These are phyloP conservation scores for Penelope pileata DNA, from an alignment of 2,113 vertebrate species.

Conservation along the genomic window DNA sequence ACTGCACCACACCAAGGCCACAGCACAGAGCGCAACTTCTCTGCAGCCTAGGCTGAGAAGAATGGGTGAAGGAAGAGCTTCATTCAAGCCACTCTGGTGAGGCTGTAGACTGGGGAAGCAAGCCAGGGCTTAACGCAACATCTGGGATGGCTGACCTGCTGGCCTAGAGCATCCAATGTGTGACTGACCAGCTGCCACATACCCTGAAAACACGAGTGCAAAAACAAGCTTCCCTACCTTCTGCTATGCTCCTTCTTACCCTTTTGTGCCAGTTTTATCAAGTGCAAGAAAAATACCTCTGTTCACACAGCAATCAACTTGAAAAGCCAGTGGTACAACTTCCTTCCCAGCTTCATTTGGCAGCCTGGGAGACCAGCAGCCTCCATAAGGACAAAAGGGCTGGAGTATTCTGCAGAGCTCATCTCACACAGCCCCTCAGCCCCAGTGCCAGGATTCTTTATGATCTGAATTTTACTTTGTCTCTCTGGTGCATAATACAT, in stretches of 20 bases:
- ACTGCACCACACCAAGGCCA: fast-evolving
- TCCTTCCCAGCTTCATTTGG: neutral
- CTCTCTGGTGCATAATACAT: neutral
- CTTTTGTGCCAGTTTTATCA: neutral
- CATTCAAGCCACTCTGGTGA: neutral
- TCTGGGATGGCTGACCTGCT: conserved; percentile 35
- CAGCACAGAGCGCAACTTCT: fast-evolving
- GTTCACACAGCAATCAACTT: neutral
- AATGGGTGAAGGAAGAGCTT: neutral
- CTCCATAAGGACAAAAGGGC: neutral
- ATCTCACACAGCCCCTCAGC: neutral
- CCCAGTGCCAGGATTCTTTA: neutral
- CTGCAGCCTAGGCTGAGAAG: neutral
- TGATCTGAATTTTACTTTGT: neutral
- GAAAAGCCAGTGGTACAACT: neutral
- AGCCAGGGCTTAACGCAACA: conserved; percentile 54
- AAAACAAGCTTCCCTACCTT: neutral
- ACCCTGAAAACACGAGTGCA: neutral
- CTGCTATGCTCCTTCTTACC: neutral
- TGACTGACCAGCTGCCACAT: conserved; percentile 23
- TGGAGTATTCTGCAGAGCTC: neutral
- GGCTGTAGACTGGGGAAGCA: neutral
- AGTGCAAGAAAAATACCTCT: neutral
- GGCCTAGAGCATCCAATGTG: conserved; percentile 45
- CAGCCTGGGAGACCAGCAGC: neutral